These are phyloP conservation scores for Sardina pilchardus DNA, from an alignment of 2,113 vertebrate species.

Conservation along the genomic window DNA sequence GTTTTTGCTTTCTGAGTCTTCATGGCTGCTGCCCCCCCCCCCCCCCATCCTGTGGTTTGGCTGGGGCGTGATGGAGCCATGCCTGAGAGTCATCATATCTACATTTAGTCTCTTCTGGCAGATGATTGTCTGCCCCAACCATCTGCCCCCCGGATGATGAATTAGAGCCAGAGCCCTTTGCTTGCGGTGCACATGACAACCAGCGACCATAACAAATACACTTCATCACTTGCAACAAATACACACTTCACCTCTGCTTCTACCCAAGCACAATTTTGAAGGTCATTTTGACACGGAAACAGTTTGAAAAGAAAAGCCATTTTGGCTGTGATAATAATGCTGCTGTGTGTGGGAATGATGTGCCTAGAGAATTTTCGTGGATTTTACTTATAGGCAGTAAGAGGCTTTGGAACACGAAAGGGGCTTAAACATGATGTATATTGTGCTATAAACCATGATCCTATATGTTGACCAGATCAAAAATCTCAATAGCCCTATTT, in stretches of 20 bases:
- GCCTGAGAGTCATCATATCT: neutral
- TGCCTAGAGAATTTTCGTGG: neutral
- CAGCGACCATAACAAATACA: neutral
- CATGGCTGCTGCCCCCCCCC: neutral
- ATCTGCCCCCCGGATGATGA: neutral
- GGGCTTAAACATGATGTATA: neutral
- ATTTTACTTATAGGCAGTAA: neutral
- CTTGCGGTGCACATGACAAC: neutral
- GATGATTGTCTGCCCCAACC: neutral
- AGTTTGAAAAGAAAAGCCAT: neutral
- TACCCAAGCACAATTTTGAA: neutral
- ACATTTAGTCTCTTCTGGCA: neutral
- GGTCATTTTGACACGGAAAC: neutral
- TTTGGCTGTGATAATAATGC: neutral
- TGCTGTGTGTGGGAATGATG: neutral
- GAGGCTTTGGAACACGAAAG: neutral
- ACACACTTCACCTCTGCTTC: neutral
- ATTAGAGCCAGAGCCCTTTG: neutral
- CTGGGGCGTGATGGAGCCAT: neutral
- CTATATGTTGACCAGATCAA: neutral
- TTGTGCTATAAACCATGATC: neutral
- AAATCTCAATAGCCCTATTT: neutral
- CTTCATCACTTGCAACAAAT: neutral
- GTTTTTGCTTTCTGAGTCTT: neutral
- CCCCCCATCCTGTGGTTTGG: neutral